phyloP scores from a whole-genome alignment of 2,888 invertebrate genomes.

The Stenotaenia linearis region DNA sequence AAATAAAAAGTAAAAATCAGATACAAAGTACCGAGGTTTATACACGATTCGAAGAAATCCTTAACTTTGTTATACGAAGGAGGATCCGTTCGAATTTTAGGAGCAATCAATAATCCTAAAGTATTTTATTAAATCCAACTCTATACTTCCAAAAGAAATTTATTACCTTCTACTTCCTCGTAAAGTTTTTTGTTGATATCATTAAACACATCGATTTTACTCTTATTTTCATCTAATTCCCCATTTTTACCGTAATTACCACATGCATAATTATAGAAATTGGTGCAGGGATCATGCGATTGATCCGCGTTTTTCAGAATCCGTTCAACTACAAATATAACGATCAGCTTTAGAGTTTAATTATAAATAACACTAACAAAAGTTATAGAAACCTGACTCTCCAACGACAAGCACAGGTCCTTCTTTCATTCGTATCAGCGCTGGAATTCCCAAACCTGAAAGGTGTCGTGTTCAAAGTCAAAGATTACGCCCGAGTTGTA shows the following conservation, averaged over 20 bases:
- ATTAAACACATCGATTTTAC: background rate
- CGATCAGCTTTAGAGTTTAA: background rate
- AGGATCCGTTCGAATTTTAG: background rate
- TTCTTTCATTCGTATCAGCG: background rate
- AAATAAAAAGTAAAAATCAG: background rate
- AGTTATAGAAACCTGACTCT: background rate
- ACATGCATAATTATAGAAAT: slow-evolving; percentile 75
- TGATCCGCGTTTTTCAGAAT: background rate
- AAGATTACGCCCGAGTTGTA: background rate
- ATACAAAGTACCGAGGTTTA: background rate
- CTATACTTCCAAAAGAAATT: background rate
- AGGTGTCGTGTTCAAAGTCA: background rate
- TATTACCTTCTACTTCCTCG: background rate
- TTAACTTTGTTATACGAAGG: background rate
- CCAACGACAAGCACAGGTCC: background rate
- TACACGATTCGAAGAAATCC: background rate
- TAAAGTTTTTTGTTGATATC: background rate
- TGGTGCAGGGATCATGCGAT: slow-evolving; percentile 71
- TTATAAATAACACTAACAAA: background rate
- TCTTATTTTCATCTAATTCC: slow-evolving; percentile 73
- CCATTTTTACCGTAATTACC: slow-evolving; percentile 68
- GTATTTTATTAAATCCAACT: background rate
- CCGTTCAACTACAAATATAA: background rate
- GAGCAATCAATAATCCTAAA: background rate
- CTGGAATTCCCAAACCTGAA: background rate